Evolutionary conservation across 1,140 invertebrate species (phyloP).

Genomic region (Agrypnia vestita): DNA sequence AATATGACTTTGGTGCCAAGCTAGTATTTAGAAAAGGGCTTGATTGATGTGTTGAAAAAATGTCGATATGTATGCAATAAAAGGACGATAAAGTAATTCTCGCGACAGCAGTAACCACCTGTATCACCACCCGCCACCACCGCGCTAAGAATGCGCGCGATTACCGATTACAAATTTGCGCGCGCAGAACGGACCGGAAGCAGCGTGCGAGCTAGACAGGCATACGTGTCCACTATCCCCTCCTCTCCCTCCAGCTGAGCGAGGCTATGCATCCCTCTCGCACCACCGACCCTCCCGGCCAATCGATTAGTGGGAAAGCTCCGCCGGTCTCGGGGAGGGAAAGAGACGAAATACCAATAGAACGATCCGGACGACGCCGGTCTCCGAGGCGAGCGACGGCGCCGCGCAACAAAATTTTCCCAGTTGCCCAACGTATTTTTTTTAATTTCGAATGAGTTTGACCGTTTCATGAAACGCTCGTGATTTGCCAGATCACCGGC

Average conservation of each 20-base stretch:
- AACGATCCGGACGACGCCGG: neutral
- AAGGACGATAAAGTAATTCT: neutral
- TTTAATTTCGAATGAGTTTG: neutral
- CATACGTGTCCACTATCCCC: conserved; percentile 37
- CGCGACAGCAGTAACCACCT: conserved; percentile 57
- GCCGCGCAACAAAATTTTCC: neutral
- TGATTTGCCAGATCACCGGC: neutral
- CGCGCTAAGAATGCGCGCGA: conserved; percentile 29
- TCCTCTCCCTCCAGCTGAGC: conserved; percentile 1
- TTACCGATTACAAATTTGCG: conserved; percentile 28
- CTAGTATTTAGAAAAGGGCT: too few species aligned
- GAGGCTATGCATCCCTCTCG: conserved; percentile 10
- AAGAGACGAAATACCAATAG: conserved; percentile 23
- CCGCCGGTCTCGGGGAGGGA: conserved; percentile 21
- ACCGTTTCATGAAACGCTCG: neutral
- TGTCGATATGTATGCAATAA: neutral
- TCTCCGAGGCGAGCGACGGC: neutral
- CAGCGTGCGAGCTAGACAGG: conserved; percentile 28
- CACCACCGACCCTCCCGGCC: conserved; percentile 45
- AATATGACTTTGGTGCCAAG: too few species aligned
- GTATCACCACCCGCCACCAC: conserved; percentile 31
- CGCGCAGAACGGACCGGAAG: conserved; percentile 32
- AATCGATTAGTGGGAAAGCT: conserved; percentile 59
- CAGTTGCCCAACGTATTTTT: too few species aligned
- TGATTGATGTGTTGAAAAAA: too few species aligned